Evolutionary conservation across 2,113 vertebrate species (phyloP).

Genomic region (Zosterops borbonicus): DNA sequence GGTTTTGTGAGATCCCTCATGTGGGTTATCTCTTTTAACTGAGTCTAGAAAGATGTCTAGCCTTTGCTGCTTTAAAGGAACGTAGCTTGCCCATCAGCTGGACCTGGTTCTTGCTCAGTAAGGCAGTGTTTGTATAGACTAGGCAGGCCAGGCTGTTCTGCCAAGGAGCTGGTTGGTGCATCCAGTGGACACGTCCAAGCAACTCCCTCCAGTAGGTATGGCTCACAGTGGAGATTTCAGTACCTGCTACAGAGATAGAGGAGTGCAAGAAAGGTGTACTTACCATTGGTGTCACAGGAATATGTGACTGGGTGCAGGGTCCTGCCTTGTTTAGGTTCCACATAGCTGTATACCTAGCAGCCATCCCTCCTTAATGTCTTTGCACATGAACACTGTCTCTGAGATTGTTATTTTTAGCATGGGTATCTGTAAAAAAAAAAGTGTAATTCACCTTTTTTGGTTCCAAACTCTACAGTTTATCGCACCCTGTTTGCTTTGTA

Average conservation of each 20-base stretch:
- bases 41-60: background rate
- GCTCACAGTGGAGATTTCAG: background rate
- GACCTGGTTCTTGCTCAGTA: background rate
- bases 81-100: fast-evolving
- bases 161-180: background rate
- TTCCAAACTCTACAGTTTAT: background rate
- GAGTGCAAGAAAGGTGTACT: background rate
- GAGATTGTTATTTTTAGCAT: background rate
- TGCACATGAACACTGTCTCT: background rate
- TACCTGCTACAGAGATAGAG: background rate
- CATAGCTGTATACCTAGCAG: background rate
- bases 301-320: background rate
- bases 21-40: background rate
- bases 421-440: background rate
- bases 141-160: background rate
- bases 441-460: background rate
- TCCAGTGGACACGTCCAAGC: background rate
- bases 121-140: fast-evolving
- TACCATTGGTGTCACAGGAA: background rate
- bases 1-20: background rate
- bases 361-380: background rate
- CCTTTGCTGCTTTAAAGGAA: background rate
- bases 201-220: background rate
- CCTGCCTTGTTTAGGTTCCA: background rate
- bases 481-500: background rate